Evolutionary conservation across 2,888 invertebrate species (phyloP), one percentile per base, ranked within the genome.

Genomic region (Trilocha varians): DNA sequence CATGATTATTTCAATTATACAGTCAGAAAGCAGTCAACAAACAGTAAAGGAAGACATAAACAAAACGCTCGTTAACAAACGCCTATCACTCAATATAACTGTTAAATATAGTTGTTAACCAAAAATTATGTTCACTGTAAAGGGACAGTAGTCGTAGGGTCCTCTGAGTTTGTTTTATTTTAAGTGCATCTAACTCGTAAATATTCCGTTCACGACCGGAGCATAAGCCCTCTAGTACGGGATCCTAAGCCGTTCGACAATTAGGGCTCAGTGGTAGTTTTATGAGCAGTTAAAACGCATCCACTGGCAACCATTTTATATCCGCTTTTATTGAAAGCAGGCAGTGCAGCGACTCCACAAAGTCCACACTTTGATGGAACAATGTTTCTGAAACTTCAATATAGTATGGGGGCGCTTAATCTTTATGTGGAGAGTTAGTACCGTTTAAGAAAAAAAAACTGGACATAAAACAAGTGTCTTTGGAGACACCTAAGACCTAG

Each of bases 261-360:
- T 78, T 77, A 76, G 69, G 59, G 56, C 68, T 72, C 73, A 70
- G 74, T 78, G 57, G 67, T 65, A 54, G 58, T 74, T 82, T 78
- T 69, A 82, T 74, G 69, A 65, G 62, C 62, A 64, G 63, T 78
- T 71, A 79, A 80, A 74, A 63, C 45, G 53, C 61, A 72, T 67
- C 62, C 62, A 70, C 71, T 57, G 61, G 50, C 60, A 55, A 52
- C 51, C 61, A 59, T 67, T 78, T 78, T 71, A 78, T 72, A 71
- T 69, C 69, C 66, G 62, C 62, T 69, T 74, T 75, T 72, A 70
- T 68, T 62, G 61, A 52, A 45, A 43, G 48, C 45, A 43, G 47
- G 42, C 44, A 38, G 40, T 37, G 48, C 50, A 49, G 32, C 13
- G 34, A 9, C 9, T 8, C 32, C 17, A 25, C 25, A 37, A 38